Evolutionary conservation across 2,113 vertebrate genomes (phyloP).

Genomic region (Phrynosoma platyrhinos): DNA sequence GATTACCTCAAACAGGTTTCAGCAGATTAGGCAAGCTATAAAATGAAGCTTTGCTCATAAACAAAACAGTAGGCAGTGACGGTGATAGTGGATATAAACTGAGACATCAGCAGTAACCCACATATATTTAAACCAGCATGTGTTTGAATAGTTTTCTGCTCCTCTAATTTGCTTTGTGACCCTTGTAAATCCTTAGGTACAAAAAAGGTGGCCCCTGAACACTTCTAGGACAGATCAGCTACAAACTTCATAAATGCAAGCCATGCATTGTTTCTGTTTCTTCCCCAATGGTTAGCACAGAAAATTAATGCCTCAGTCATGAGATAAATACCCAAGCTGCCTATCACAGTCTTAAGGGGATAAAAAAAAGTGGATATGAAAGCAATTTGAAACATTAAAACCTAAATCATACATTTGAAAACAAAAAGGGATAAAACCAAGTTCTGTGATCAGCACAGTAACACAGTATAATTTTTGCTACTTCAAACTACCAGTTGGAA

Average conservation of each 20-base stretch:
- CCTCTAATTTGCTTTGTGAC: slow-evolving; percentile 30
- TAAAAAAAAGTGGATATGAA: neutral
- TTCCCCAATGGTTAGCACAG: neutral
- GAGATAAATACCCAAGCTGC: neutral
- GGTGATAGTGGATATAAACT: slow-evolving; percentile 17
- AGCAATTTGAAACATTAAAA: neutral
- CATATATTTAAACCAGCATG: slow-evolving; percentile 37
- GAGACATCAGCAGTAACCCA: slow-evolving; percentile 20
- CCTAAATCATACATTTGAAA: neutral
- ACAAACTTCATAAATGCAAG: slow-evolving; percentile 9
- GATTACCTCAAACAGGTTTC: slow-evolving; percentile 36
- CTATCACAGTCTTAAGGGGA: neutral
- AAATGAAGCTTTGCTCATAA: slow-evolving; percentile 30
- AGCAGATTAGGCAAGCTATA: slow-evolving; percentile 33
- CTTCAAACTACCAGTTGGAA: neutral
- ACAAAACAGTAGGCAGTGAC: slow-evolving; percentile 34
- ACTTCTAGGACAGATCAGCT: slow-evolving; percentile 2
- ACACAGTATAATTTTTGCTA: neutral
- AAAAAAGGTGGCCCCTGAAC: neutral
- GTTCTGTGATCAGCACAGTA: neutral
- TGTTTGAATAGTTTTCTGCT: slow-evolving; percentile 1
- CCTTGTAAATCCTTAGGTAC: slow-evolving; percentile 9
- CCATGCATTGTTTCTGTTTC: neutral
- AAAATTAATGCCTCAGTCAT: neutral
- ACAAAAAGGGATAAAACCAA: neutral